These are phyloP conservation scores for Dicrostonyx torquatus DNA, from an alignment of 2,797 vertebrate genomes.

Conservation along the genomic window DNA sequence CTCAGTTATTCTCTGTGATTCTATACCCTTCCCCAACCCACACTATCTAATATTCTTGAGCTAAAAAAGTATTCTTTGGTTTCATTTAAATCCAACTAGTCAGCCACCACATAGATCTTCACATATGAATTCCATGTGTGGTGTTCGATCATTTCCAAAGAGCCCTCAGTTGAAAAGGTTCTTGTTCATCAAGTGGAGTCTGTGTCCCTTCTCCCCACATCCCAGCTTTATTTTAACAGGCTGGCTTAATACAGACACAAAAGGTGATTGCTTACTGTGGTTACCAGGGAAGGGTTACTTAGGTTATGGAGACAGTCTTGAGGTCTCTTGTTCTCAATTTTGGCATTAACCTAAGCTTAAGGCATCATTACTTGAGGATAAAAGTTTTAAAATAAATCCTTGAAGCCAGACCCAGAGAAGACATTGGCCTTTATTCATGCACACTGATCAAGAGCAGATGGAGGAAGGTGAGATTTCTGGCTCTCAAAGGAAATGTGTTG, in stretches of 20 bases:
- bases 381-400: constrained; percentile 26
- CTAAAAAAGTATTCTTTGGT: background rate
- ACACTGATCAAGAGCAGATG: background rate
- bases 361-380: constrained; percentile 38
- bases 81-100: constrained; percentile 16
- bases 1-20: background rate
- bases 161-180: background rate
- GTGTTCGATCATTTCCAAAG: background rate
- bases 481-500: background rate
- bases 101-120: background rate
- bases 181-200: constrained; percentile 14
- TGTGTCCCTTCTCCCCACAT: constrained; percentile 1
- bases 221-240: constrained; percentile 23
- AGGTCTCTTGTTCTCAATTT: constrained; percentile 44
- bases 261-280: background rate
- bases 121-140: constrained; percentile 34
- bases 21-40: background rate
- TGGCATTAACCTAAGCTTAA: background rate
- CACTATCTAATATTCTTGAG: background rate
- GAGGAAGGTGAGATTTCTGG: background rate
- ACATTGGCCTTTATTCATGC: background rate
- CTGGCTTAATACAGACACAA: background rate
- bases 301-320: constrained; percentile 25
- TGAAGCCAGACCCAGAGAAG: constrained; percentile 3
- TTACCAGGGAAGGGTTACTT: constrained; percentile 17